Percentiles rank a stretch among this genome's conserved stretches.
These are phyloP conservation scores for Equus przewalskii DNA, from an alignment of 2,113 vertebrate genomes.

Conservation along the genomic window DNA sequence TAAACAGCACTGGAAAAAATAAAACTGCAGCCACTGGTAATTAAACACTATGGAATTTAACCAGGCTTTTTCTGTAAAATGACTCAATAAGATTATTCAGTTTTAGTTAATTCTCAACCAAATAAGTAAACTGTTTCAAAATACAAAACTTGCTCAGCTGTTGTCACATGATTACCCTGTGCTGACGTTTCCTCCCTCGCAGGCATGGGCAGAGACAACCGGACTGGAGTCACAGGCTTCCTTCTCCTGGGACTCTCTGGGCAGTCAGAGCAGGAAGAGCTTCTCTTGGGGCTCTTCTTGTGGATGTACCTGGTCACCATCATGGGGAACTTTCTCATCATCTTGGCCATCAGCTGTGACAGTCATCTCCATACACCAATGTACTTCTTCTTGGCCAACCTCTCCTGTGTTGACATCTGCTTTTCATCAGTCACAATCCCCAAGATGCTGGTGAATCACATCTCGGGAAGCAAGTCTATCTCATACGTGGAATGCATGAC, in stretches of 20 bases:
- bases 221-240: constrained; percentile 66
- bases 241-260: constrained; percentile 72
- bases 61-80: too few relatives aligned
- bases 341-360: constrained; percentile 65
- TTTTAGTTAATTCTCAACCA: too few relatives aligned
- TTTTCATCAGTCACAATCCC: constrained; percentile 69
- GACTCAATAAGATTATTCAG: too few relatives aligned
- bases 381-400: constrained; percentile 78
- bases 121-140: too few relatives aligned
- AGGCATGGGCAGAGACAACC: constrained; percentile 58
- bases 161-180: not conserved
- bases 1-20: too few relatives aligned
- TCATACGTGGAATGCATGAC: constrained; percentile 64
- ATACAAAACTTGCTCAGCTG: too few relatives aligned
- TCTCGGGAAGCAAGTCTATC: constrained; percentile 29
- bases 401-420: constrained; percentile 73
- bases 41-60: too few relatives aligned
- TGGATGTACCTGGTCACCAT: constrained; percentile 59
- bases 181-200: too few relatives aligned
- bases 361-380: constrained; percentile 68
- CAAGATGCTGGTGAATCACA: constrained; percentile 66
- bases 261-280: not conserved
- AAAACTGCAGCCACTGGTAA: too few relatives aligned
- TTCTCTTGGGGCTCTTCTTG: constrained; percentile 60
- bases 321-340: constrained; percentile 61